phyloP scores from a whole-genome alignment of 2,113 vertebrate species.

The Oryzias javanicus region DNA sequence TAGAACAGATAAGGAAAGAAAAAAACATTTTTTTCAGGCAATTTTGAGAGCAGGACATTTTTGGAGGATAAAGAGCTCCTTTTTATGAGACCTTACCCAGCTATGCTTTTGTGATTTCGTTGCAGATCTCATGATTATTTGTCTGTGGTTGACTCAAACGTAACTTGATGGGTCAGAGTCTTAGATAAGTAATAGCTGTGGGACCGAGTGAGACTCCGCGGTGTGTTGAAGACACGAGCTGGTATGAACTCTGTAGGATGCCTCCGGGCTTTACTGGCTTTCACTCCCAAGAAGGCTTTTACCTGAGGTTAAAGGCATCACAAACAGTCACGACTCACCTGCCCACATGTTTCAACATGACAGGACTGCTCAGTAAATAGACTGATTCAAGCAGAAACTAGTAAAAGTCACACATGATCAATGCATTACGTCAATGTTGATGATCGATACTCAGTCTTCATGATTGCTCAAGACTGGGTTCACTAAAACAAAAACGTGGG shows the following conservation, averaged over 20 bases:
- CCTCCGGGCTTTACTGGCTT: conserved; percentile 30
- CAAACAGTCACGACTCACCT: conserved; percentile 1
- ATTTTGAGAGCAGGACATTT: neutral
- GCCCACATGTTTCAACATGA: conserved; percentile 27
- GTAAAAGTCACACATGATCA: no score
- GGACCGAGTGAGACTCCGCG: conserved; percentile 27
- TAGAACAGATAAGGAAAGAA: neutral
- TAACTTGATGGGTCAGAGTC: conserved; percentile 2
- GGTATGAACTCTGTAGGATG: neutral
- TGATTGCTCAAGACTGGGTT: no score
- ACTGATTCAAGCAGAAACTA: conserved; percentile 7
- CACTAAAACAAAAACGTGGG: no score
- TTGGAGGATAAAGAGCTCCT: conserved; percentile 4
- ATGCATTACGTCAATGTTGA: no score
- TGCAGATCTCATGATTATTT: conserved; percentile 42
- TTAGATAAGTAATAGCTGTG: conserved; percentile 27
- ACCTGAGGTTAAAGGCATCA: conserved; percentile 12
- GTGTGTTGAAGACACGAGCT: conserved; percentile 25
- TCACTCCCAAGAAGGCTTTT: conserved; percentile 15
- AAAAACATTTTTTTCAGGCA: neutral
- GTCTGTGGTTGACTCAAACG: conserved; percentile 10
- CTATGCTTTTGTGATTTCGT: conserved; percentile 9
- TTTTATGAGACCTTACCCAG: neutral
- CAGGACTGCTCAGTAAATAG: conserved; percentile 30
- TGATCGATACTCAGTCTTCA: no score